Conservation (phyloP, 2,113 vertebrate species). For the Rhombomys opimus region DNA sequence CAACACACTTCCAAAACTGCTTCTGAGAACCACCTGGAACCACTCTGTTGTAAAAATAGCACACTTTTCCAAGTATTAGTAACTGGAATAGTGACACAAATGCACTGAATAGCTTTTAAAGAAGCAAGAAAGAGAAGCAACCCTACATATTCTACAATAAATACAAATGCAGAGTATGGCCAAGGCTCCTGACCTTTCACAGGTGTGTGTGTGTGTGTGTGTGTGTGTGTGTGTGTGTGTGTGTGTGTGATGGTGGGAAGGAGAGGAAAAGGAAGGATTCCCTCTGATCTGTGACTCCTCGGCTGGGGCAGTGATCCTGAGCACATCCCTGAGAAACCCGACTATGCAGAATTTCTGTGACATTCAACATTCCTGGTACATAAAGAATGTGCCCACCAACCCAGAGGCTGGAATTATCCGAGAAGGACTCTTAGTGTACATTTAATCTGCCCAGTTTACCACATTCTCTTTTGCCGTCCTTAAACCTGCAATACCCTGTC, state of each 20-base stretch:
- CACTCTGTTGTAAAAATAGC: neutral
- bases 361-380: neutral
- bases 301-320: neutral
- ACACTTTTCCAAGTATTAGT: neutral
- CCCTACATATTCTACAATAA: neutral
- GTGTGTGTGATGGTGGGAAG: neutral
- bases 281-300: neutral
- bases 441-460: neutral
- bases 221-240: too few species aligned
- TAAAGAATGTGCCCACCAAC: neutral
- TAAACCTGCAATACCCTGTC: neutral
- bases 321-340: neutral
- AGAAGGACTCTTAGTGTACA: neutral
- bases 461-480: neutral
- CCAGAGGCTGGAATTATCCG: neutral
- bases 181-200: neutral
- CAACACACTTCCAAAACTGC: neutral
- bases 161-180: neutral
- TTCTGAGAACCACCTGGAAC: neutral
- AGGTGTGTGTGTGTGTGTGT: too few species aligned
- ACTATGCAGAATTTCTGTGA: neutral
- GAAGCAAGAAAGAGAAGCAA: neutral
- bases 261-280: neutral
- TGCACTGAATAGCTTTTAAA: neutral
- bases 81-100: neutral